Evolutionary conservation across 1,140 invertebrate species (phyloP).

Genomic region (Panagrolaimus sp.): DNA sequence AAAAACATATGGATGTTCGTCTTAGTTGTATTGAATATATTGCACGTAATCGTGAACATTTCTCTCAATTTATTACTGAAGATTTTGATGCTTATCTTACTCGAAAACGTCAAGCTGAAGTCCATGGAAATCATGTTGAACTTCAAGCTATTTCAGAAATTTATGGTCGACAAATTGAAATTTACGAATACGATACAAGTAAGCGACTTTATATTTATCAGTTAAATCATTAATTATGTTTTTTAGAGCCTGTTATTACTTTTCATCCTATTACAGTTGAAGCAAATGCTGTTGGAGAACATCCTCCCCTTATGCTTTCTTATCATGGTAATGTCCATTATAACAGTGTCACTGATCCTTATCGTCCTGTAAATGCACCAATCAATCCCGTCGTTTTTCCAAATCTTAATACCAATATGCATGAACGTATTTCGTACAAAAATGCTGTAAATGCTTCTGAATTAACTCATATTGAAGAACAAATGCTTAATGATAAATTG

Average conservation of each 20-base stretch:
- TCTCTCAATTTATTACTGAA: slow-evolving; percentile 85
- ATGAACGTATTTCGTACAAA: slow-evolving; percentile 70
- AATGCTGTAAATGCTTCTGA: slow-evolving; percentile 77
- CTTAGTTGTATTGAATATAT: slow-evolving; percentile 88
- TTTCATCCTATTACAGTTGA: slow-evolving; percentile 68
- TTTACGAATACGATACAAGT: slow-evolving; percentile 81
- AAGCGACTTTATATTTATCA: slow-evolving; percentile 43
- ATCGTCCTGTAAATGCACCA: slow-evolving; percentile 75
- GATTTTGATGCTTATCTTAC: slow-evolving; percentile 79
- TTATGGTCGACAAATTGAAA: slow-evolving; percentile 83
- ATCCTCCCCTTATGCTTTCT: slow-evolving; percentile 75
- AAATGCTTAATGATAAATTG: slow-evolving; percentile 86
- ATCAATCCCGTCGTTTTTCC: slow-evolving; percentile 61
- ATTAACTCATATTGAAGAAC: slow-evolving; percentile 76
- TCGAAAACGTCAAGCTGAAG: slow-evolving; percentile 66
- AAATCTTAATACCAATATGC: slow-evolving; percentile 60
- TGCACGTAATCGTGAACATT: slow-evolving; percentile 82
- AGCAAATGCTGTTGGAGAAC: slow-evolving; percentile 67
- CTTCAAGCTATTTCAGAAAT: slow-evolving; percentile 88
- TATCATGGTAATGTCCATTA: slow-evolving; percentile 85
- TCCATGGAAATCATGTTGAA: slow-evolving; percentile 87
- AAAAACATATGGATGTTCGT: slow-evolving; percentile 77
- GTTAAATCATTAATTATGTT: not conserved
- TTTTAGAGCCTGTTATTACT: slow-evolving; percentile 72
- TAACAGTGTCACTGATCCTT: slow-evolving; percentile 63